Evolutionary conservation across 2,113 vertebrate species (phyloP).

Genomic region (Chionomys nivalis): DNA sequence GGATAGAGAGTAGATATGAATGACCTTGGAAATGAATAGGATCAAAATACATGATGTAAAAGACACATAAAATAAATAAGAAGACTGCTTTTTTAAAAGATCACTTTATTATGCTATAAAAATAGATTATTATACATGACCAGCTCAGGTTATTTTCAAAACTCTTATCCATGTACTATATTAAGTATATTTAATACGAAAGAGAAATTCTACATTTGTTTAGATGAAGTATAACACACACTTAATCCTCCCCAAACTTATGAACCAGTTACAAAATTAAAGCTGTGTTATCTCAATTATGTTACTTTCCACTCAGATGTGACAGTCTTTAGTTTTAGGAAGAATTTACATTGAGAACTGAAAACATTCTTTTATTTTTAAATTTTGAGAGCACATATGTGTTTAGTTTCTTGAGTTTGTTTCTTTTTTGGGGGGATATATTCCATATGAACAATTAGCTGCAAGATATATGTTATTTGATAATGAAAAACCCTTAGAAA

Average conservation of each 20-base stretch:
- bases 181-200: constrained; percentile 8
- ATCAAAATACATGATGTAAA: not conserved
- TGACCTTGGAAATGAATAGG: not conserved
- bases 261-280: constrained; percentile 49
- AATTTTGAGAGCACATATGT: not conserved
- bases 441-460: constrained; percentile 59
- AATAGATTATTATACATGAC: not conserved
- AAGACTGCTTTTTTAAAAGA: not conserved
- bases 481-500: constrained; percentile 75
- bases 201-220: not conserved
- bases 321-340: constrained; percentile 35
- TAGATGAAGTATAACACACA: not conserved
- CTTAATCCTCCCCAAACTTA: constrained; percentile 33
- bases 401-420: constrained; percentile 9
- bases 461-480: constrained; percentile 75
- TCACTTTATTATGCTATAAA: not conserved
- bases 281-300: constrained; percentile 40
- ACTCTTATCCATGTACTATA: not conserved
- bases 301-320: not conserved
- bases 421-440: not conserved
- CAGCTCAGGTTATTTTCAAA: not conserved
- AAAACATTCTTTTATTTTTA: not conserved
- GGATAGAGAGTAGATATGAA: not conserved
- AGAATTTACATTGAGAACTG: constrained; percentile 40
- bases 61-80: not conserved